phyloP scores from a whole-genome alignment of 53 echinoderm and acorn worm species.

The Patiria pectinifera region DNA sequence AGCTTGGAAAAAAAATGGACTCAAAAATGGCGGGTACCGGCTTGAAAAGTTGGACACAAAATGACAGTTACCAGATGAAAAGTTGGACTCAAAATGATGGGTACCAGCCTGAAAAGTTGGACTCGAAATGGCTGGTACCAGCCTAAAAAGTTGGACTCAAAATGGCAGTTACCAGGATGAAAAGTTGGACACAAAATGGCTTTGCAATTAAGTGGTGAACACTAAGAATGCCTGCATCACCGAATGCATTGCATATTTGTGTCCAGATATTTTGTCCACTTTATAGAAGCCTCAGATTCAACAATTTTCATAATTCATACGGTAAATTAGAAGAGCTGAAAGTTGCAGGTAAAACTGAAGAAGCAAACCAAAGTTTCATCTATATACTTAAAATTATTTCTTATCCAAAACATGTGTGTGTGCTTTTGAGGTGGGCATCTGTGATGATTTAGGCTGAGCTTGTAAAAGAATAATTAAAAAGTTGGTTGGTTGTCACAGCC shows the following conservation, averaged over 20 bases:
- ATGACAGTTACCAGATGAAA: neutral
- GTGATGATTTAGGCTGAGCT: conserved; percentile 14
- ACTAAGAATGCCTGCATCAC: too few species aligned
- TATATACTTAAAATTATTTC: neutral
- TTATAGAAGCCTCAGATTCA: neutral
- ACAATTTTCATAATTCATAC: neutral
- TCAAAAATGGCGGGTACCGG: too few species aligned
- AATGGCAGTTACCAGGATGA: neutral
- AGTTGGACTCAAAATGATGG: too few species aligned
- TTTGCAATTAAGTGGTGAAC: too few species aligned
- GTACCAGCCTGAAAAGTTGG: too few species aligned
- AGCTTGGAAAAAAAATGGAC: too few species aligned
- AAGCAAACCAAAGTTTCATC: neutral
- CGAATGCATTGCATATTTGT: too few species aligned
- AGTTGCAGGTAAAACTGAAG: neutral
- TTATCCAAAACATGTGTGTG: conserved; percentile 7
- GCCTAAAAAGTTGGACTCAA: neutral
- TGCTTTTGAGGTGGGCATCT: neutral
- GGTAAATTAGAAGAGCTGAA: neutral
- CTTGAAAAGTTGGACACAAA: neutral
- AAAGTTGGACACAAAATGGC: too few species aligned
- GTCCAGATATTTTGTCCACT: too few species aligned
- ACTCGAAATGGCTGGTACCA: too few species aligned
- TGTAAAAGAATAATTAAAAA: neutral
- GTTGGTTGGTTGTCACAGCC: neutral